phyloP scores from a whole-genome alignment of 2,113 vertebrate genomes.

The Vidua chalybeata region DNA sequence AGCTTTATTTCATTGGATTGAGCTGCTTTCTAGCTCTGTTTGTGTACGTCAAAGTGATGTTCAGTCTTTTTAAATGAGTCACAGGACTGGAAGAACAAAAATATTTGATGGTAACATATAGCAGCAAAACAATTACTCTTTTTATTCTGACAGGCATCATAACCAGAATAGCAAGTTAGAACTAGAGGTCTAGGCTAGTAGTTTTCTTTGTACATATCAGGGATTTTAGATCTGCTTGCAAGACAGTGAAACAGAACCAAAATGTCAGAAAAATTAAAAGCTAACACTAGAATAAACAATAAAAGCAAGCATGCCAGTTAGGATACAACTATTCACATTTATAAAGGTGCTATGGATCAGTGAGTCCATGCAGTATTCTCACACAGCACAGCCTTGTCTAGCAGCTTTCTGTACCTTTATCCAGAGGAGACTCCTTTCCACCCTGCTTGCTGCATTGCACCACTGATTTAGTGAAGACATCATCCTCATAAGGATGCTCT shows the following conservation, averaged over 20 bases:
- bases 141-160: constrained; percentile 39
- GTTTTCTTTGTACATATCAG: background rate
- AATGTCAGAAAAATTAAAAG: constrained; percentile 47
- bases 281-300: constrained; percentile 7
- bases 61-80: constrained; percentile 60
- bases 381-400: constrained; percentile 24
- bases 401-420: constrained; percentile 67
- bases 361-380: constrained; percentile 14
- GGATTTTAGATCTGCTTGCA: constrained; percentile 32
- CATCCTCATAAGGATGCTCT: constrained; percentile 73
- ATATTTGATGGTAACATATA: constrained; percentile 61
- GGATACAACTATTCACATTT: constrained; percentile 3
- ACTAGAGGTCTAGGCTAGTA: constrained; percentile 35
- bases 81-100: constrained; percentile 51
- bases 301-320: background rate
- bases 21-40: constrained; percentile 49
- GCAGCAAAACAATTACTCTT: constrained; percentile 58
- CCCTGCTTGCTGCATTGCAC: constrained; percentile 80
- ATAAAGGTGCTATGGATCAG: background rate
- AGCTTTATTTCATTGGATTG: constrained; percentile 36
- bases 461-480: constrained; percentile 79
- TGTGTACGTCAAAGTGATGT: constrained; percentile 31
- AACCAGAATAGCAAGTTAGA: constrained; percentile 44
- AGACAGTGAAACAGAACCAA: constrained; percentile 39
- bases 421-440: constrained; percentile 68